Evolutionary conservation across 2,797 vertebrate genomes (phyloP), one percentile per base, ranked within the genome.

Genomic region (Pangasius mekongensis): DNA sequence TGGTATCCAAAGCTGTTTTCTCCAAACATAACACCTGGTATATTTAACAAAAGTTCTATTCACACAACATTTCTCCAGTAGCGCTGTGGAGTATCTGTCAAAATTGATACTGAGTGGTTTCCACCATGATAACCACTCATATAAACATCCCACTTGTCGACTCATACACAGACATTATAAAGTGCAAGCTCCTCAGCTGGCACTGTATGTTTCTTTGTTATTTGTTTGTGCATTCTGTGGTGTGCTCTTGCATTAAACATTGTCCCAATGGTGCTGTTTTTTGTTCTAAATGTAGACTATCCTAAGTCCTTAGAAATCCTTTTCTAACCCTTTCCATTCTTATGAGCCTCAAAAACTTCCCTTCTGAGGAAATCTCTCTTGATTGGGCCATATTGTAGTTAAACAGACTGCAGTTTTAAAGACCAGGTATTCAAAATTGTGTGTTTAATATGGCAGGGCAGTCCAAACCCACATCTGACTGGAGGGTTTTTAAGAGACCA

Each of bases 191-290:
- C 52, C 33, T 85, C 33, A 85, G 67, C 30, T 85, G 83, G 33
- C 33, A 58, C 49, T 11, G 3, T 76, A 39, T 0, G 16, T 62
- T 86, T 74, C 27, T 86, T 30, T 62, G 58, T 77, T n/a, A 62
- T 77, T 77, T 76, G 52, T 85, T 85, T 64, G 85, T 62, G 9
- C 71, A 62, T 71, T n/a, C 27, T 58, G 66, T 87, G 86, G 62
- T 66, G n/a, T 39, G 36, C 54, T 80, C 86, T 67, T 33, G 58
- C 43, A n/a, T 60, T 71, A 20, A 81, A 86, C 84, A 83, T 73
- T 64, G 39, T 77, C 39, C 39, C 71, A 86, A 54, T 36, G 10
- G 64, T 36, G 83, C 83, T 54, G 16, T 83, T 66, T 84, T 49
- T 13, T 22, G 16, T 69, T 66, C 64, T 64, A 64, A 83, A 22